Percentiles rank a stretch among this genome's conserved stretches.
These are phyloP conservation scores for Cotesia typhae DNA, from an alignment of 1,140 invertebrate species.

Conservation along the genomic window DNA sequence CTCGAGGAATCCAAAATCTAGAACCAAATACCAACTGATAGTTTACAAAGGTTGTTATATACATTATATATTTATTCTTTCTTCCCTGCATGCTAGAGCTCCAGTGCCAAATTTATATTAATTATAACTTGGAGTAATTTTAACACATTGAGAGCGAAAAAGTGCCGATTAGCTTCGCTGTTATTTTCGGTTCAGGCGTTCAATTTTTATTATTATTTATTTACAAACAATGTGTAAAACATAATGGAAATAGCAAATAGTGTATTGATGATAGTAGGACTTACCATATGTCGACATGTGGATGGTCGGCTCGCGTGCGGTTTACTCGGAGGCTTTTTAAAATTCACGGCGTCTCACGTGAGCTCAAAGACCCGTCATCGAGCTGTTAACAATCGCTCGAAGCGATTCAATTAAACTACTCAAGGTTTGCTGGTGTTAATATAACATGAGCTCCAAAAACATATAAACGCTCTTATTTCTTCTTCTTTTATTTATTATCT, in stretches of 20 bases:
- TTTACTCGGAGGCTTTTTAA: constrained; percentile 40
- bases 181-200: too few species aligned
- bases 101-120: too few species aligned
- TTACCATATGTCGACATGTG: constrained; percentile 50
- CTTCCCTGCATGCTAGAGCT: too few species aligned
- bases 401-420: constrained; percentile 36
- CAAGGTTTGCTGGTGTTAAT: neutral
- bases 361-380: constrained; percentile 33
- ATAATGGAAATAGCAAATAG: constrained; percentile 4
- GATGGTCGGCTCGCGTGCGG: constrained; percentile 8
- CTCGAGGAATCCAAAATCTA: too few species aligned
- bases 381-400: constrained; percentile 35
- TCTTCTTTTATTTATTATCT: constrained; percentile 18
- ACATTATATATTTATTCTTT: too few species aligned
- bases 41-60: too few species aligned
- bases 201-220: too few species aligned
- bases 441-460: constrained; percentile 20
- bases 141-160: too few species aligned
- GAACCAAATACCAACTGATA: too few species aligned
- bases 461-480: constrained; percentile 15
- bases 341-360: constrained; percentile 31
- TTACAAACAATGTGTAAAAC: too few species aligned
- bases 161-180: too few species aligned
- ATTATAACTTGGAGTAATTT: too few species aligned
- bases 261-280: constrained; percentile 40